Conservation (phyloP, 2,797 vertebrate species). For the Antennarius maculatus region DNA sequence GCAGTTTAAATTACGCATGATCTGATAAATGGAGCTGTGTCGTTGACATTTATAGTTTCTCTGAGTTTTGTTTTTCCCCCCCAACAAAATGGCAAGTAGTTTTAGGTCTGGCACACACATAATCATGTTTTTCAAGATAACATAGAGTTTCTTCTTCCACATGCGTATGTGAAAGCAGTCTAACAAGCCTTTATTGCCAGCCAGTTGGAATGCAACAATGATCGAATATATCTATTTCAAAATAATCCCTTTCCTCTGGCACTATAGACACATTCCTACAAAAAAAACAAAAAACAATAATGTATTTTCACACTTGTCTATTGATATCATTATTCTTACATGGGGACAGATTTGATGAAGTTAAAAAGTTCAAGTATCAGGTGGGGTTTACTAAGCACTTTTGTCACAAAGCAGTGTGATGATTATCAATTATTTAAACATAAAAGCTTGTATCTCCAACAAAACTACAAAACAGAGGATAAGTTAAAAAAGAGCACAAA, state of each 20-base stretch:
- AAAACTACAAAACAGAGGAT: too few species aligned
- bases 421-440: too few species aligned
- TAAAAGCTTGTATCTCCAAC: too few species aligned
- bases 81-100: constrained; percentile 30
- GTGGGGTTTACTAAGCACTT: not conserved
- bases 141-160: not conserved
- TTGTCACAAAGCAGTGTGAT: too few species aligned
- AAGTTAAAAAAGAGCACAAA: too few species aligned
- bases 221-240: constrained; percentile 5
- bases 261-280: not conserved
- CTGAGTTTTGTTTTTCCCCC: not conserved
- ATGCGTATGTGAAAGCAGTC: constrained; percentile 5
- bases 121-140: constrained; percentile 5
- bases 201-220: constrained; percentile 5
- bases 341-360: not conserved
- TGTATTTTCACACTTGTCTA: not conserved
- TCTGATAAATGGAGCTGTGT: constrained; percentile 55
- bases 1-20: constrained; percentile 66
- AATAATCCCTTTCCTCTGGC: not conserved
- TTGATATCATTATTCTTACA: too few species aligned
- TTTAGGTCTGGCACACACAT: constrained; percentile 1
- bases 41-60: constrained; percentile 47
- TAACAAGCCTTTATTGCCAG: not conserved
- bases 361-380: not conserved
- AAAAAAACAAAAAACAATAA: not conserved